phyloP scores from a whole-genome alignment of 2,888 invertebrate genomes.

The Poecilus cupreus region DNA sequence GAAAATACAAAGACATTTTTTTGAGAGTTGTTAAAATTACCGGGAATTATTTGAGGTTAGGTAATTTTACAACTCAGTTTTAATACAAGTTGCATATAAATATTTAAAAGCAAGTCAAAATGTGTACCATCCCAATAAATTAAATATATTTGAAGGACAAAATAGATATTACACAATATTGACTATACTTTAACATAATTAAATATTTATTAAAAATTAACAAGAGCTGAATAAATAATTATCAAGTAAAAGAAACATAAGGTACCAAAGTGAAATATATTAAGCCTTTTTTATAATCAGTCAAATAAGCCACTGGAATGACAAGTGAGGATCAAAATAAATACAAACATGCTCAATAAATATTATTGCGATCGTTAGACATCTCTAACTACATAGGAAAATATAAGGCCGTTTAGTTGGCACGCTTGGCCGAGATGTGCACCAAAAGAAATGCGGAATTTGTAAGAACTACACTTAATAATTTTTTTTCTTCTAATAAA shows the following conservation, averaged over 20 bases:
- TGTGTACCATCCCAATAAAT: too few species aligned
- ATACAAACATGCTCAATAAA: not conserved
- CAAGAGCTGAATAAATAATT: not conserved
- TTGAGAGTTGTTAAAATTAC: not conserved
- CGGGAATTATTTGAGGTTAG: too few species aligned
- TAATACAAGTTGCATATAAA: not conserved
- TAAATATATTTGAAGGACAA: too few species aligned
- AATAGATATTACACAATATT: not conserved
- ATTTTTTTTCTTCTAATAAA: too few species aligned
- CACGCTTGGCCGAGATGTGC: too few species aligned
- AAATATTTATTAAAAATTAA: conserved; percentile 29
- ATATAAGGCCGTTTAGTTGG: too few species aligned
- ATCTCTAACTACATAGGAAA: too few species aligned
- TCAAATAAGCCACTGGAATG: not conserved
- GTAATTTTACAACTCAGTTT: not conserved
- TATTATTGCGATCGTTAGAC: not conserved
- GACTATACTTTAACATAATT: not conserved
- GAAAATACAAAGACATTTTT: not conserved
- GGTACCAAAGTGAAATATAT: not conserved
- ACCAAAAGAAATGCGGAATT: too few species aligned
- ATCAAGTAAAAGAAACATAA: conserved; percentile 14
- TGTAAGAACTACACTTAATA: too few species aligned
- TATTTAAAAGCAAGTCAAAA: too few species aligned
- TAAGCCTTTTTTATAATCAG: not conserved
- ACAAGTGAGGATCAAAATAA: not conserved